phyloP scores from a whole-genome alignment of 1,140 invertebrate genomes.

The Camponotus vicinus region DNA sequence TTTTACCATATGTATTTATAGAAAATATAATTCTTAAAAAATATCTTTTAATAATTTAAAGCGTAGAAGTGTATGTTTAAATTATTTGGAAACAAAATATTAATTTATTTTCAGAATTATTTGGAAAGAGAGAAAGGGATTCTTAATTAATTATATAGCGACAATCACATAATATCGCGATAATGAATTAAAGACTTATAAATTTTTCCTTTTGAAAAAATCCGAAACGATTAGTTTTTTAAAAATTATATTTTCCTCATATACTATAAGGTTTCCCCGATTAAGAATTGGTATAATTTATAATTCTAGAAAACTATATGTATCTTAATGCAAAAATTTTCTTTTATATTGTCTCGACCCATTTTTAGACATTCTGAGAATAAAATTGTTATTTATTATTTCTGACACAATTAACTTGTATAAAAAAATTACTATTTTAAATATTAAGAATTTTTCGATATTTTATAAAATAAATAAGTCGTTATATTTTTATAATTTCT shows the following conservation, averaged over 20 bases:
- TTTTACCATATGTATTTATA: background rate
- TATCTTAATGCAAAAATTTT: background rate
- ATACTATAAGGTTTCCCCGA: background rate
- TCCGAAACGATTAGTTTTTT: background rate
- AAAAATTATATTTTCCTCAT: constrained; percentile 38
- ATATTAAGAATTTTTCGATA: background rate
- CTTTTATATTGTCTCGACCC: background rate
- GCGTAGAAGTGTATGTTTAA: background rate
- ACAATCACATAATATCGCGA: background rate
- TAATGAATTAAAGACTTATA: background rate
- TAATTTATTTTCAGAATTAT: background rate
- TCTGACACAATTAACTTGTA: background rate
- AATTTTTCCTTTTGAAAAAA: constrained; percentile 15
- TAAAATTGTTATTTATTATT: background rate
- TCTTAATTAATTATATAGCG: background rate
- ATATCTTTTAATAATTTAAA: background rate
- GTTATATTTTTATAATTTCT: constrained; percentile 1
- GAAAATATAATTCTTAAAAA: background rate
- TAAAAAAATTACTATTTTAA: constrained; percentile 8
- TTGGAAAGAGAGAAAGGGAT: background rate
- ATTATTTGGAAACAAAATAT: background rate
- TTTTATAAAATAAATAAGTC: background rate
- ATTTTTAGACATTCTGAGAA: background rate
- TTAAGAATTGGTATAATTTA: constrained; percentile 19
- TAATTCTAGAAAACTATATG: background rate